A percentile compares a stretch with the other conserved stretches of the same genome.
Conservation (phyloP, 1,140 invertebrate genomes). For the Bombus affinis region DNA sequence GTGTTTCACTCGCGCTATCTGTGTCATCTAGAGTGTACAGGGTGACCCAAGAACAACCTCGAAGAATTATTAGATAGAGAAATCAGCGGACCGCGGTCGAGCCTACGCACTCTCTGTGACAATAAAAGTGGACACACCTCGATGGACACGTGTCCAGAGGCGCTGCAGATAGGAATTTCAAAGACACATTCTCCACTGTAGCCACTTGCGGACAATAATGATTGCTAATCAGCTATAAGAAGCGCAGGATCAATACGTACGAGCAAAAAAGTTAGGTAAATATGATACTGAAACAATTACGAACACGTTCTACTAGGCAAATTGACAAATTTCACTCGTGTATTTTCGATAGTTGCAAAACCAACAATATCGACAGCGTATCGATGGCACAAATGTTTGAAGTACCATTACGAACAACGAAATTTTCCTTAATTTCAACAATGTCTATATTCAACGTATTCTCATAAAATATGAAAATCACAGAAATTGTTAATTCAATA, state of each 20-base stretch:
- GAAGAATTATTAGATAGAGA: conserved; percentile 7
- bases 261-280: neutral
- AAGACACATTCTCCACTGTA: neutral
- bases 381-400: neutral
- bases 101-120: conserved; percentile 22
- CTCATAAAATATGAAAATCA: neutral
- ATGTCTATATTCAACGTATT: neutral
- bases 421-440: neutral
- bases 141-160: conserved; percentile 29
- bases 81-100: neutral
- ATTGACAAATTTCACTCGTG: neutral
- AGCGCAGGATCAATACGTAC: neutral
- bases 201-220: neutral
- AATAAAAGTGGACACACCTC: conserved; percentile 40
- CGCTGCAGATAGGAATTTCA: conserved; percentile 6
- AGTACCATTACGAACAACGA: neutral
- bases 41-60: conserved; percentile 18
- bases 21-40: conserved; percentile 15
- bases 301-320: neutral
- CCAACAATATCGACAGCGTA: too few relatives aligned
- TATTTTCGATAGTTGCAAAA: neutral
- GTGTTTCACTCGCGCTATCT: conserved; percentile 23
- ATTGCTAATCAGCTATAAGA: neutral
- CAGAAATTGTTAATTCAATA: neutral
- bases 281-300: neutral